These are phyloP conservation scores for Pterobdella sp. DNA, from an alignment of 2,888 invertebrate genomes.

Conservation along the genomic window DNA sequence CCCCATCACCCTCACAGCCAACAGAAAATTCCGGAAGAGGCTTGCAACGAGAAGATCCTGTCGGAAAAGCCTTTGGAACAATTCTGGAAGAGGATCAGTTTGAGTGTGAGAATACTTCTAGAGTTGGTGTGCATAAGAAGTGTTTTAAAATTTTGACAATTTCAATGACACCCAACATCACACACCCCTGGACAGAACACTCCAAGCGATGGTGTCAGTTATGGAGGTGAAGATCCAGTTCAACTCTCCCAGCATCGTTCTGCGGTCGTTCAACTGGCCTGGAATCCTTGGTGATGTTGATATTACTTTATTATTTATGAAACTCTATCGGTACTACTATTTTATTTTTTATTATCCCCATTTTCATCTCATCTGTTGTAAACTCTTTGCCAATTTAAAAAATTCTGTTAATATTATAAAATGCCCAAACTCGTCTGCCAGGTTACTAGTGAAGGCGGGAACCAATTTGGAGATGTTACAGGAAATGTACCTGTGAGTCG, in stretches of 20 bases:
- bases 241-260: constrained; percentile 94
- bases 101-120: background rate
- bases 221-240: constrained; percentile 99
- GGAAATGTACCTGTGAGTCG: constrained; percentile 73
- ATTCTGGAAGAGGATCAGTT: constrained; percentile 55
- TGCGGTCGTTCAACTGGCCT: constrained; percentile 82
- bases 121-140: background rate
- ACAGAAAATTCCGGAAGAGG: constrained; percentile 87
- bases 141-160: background rate
- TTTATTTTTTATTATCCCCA: no score
- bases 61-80: constrained; percentile 91
- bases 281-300: constrained; percentile 76
- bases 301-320: no score
- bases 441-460: constrained; percentile 71
- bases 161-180: constrained; percentile 6
- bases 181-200: constrained; percentile 74
- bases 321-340: no score
- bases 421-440: constrained; percentile 74
- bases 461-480: constrained; percentile 73
- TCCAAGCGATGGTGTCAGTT: constrained; percentile 99
- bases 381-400: background rate
- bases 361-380: no score
- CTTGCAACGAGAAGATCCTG: constrained; percentile 97
- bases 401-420: background rate
- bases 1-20: constrained; percentile 89